Conservation (phyloP, 1,140 invertebrate species). For the Nasonia longicornis region DNA sequence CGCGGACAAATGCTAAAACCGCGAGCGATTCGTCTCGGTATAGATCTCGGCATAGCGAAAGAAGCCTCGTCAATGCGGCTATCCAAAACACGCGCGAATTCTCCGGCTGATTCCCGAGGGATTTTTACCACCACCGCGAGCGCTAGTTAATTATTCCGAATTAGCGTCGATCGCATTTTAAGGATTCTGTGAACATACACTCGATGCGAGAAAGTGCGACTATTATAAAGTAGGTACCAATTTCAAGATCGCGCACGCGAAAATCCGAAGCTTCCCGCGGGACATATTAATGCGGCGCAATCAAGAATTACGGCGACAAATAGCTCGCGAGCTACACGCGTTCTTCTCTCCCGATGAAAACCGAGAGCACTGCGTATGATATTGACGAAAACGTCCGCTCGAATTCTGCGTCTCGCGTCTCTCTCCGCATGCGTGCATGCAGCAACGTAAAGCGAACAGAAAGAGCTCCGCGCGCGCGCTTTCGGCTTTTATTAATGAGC, state of each 20-base stretch:
- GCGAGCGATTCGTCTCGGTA: not conserved
- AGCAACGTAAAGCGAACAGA: not conserved
- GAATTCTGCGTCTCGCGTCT: not conserved
- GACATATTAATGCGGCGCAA: not conserved
- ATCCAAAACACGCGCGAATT: conserved; percentile 10
- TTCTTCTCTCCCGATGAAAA: not conserved
- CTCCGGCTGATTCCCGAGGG: conserved; percentile 5
- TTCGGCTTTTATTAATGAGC: conserved; percentile 57
- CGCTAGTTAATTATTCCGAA: conserved; percentile 15
- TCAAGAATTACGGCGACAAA: conserved; percentile 4
- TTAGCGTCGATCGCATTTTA: conserved; percentile 36
- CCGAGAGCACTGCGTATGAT: not conserved
- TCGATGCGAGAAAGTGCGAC: not conserved
- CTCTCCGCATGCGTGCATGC: not conserved
- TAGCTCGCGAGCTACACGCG: not conserved
- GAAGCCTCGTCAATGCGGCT: not conserved
- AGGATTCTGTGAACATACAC: conserved; percentile 32
- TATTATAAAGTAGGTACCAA: not conserved
- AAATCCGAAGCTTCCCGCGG: not conserved
- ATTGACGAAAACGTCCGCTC: not conserved
- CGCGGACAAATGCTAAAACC: not conserved
- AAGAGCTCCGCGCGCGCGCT: not conserved
- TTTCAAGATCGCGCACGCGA: conserved; percentile 4
- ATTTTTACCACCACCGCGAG: conserved; percentile 22
- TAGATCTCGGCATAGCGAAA: not conserved